Evolutionary conservation across 2,797 vertebrate genomes (phyloP).

Genomic region (Poeciliopsis turneri): DNA sequence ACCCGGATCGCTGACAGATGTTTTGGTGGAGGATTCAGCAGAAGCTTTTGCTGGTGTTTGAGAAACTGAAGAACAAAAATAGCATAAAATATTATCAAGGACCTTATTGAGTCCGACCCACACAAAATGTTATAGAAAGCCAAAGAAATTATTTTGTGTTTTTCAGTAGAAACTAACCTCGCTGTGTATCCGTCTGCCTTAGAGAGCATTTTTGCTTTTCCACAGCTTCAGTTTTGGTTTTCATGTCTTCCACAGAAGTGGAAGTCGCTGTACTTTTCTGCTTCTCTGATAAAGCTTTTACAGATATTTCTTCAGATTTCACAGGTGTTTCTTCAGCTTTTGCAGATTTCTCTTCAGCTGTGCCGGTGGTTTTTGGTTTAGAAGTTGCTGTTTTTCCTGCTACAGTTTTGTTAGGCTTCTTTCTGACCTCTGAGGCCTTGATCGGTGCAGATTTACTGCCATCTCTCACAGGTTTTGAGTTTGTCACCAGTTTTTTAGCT

Average conservation of each 20-base stretch:
- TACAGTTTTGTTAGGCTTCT: background rate
- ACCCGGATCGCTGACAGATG: background rate
- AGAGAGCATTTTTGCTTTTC: background rate
- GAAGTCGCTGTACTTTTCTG: background rate
- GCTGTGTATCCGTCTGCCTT: background rate
- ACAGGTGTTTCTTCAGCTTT: background rate
- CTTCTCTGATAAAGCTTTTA: background rate
- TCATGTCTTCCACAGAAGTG: too few species aligned
- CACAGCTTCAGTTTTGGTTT: background rate
- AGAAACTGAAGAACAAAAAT: background rate
- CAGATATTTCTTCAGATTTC: background rate
- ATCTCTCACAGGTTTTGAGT: background rate
- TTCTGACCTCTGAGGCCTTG: background rate
- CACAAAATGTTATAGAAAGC: background rate
- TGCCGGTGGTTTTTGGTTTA: background rate
- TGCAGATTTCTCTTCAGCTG: background rate
- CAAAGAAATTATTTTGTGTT: background rate
- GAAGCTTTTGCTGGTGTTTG: background rate
- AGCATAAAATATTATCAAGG: background rate
- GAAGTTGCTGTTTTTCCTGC: background rate
- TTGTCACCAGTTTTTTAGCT: background rate
- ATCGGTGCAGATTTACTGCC: background rate
- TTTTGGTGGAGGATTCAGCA: background rate
- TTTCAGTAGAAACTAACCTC: background rate
- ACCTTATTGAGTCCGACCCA: background rate